phyloP scores from a whole-genome alignment of 2,888 invertebrate species.

The Acrocera orbiculus region DNA sequence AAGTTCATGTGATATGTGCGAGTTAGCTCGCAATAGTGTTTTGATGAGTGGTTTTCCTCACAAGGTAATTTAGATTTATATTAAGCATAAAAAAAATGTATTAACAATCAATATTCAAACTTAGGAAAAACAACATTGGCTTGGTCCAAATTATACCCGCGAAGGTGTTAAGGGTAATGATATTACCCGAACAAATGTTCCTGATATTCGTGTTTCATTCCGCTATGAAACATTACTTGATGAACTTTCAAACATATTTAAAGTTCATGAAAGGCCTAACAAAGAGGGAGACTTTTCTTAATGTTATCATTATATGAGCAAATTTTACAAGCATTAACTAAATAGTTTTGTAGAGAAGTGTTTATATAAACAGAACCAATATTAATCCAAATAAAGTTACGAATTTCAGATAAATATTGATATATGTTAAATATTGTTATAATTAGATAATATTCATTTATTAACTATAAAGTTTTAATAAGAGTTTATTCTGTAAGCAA shows the following conservation, averaged over 20 bases:
- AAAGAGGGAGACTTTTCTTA: no score
- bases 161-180: constrained; percentile 98
- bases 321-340: no score
- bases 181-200: constrained; percentile 91
- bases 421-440: no score
- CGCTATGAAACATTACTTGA: constrained; percentile 86
- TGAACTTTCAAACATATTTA: constrained; percentile 80
- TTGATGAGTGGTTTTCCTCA: constrained; percentile 88
- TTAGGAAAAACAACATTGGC: constrained; percentile 94
- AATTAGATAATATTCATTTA: no score
- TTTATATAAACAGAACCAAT: no score
- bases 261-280: constrained; percentile 19
- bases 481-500: no score
- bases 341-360: no score
- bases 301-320: no score
- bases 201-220: constrained; percentile 91
- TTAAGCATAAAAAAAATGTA: no score
- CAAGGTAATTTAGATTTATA: constrained; percentile 37
- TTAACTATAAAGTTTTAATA: no score
- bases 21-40: constrained; percentile 82
- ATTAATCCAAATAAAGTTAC: no score
- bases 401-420: no score
- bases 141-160: constrained; percentile 87
- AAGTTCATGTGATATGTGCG: constrained; percentile 92
- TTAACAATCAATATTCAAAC: constrained; percentile 14